Evolutionary conservation across 2,797 vertebrate genomes (phyloP).

Genomic region (Limosa lapponica): DNA sequence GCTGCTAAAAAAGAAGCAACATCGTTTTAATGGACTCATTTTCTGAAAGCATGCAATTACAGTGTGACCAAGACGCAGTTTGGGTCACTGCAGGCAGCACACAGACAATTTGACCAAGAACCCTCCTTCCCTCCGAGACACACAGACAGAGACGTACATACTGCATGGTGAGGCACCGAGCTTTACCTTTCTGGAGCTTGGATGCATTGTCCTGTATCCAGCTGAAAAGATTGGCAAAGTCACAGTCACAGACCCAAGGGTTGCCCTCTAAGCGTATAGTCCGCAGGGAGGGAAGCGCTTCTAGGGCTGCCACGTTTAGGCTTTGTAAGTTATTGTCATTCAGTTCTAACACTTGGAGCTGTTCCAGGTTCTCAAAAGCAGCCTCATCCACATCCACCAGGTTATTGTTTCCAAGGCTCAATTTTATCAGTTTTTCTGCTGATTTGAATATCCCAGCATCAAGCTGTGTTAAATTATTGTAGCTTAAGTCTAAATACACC

Average conservation of each 20-base stretch:
- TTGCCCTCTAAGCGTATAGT: conserved; percentile 93
- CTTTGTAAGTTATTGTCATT: conserved; percentile 92
- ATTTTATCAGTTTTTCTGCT: conserved; percentile 89
- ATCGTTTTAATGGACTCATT: not conserved
- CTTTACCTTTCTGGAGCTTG: conserved; percentile 93
- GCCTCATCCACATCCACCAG: conserved; percentile 90
- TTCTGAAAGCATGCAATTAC: not conserved
- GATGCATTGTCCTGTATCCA: conserved; percentile 94
- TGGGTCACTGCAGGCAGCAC: conserved; percentile 14
- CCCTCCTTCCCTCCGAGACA: not conserved
- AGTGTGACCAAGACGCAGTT: not conserved
- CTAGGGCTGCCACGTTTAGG: conserved; percentile 88
- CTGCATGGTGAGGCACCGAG: not conserved
- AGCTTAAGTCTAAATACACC: conserved; percentile 93
- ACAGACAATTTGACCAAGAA: not conserved
- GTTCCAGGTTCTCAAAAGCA: conserved; percentile 91
- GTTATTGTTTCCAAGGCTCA: conserved; percentile 91
- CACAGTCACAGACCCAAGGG: conserved; percentile 97
- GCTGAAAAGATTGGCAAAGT: conserved; percentile 92
- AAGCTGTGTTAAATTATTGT: conserved; percentile 95
- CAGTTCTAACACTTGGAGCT: conserved; percentile 93
- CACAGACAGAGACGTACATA: not conserved
- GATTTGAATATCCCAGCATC: conserved; percentile 90
- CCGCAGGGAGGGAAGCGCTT: conserved; percentile 89
- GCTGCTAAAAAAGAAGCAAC: not conserved